These are phyloP conservation scores for Pavo muticus DNA, from an alignment of 2,113 vertebrate genomes.

Conservation along the genomic window DNA sequence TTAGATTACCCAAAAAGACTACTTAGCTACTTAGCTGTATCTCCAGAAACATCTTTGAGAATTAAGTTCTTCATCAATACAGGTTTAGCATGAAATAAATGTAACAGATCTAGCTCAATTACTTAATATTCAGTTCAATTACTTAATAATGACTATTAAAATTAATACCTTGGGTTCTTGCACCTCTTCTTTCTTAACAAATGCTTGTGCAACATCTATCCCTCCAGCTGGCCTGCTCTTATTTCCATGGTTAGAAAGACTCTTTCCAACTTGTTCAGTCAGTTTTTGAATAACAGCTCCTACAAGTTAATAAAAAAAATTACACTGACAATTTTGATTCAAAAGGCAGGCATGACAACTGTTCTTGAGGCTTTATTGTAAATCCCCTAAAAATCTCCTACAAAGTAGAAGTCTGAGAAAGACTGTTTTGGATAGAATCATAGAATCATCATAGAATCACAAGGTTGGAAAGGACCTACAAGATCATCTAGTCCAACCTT, in stretches of 20 bases:
- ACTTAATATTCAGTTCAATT: background rate
- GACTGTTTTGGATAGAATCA: background rate
- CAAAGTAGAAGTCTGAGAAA: background rate
- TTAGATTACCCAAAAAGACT: background rate
- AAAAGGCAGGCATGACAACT: background rate
- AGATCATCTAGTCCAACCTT: too few species aligned
- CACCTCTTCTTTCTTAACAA: constrained; percentile 78
- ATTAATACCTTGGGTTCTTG: constrained; percentile 83
- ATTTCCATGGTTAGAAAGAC: constrained; percentile 65
- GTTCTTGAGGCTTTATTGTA: background rate
- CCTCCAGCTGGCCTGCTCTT: constrained; percentile 81
- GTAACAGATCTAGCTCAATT: background rate
- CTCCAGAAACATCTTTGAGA: background rate
- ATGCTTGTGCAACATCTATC: constrained; percentile 71
- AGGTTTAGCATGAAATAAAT: background rate
- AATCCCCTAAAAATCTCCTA: background rate
- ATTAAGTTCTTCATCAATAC: background rate
- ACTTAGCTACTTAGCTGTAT: background rate
- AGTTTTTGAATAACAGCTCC: constrained; percentile 79
- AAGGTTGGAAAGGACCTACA: too few species aligned
- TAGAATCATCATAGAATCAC: too few species aligned
- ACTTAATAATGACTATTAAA: background rate
- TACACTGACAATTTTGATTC: background rate
- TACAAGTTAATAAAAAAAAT: constrained; percentile 53
- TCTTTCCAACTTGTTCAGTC: constrained; percentile 81